Evolutionary conservation across 64 coral and sea anemone species (phyloP).

Genomic region (Montipora efflorescens): DNA sequence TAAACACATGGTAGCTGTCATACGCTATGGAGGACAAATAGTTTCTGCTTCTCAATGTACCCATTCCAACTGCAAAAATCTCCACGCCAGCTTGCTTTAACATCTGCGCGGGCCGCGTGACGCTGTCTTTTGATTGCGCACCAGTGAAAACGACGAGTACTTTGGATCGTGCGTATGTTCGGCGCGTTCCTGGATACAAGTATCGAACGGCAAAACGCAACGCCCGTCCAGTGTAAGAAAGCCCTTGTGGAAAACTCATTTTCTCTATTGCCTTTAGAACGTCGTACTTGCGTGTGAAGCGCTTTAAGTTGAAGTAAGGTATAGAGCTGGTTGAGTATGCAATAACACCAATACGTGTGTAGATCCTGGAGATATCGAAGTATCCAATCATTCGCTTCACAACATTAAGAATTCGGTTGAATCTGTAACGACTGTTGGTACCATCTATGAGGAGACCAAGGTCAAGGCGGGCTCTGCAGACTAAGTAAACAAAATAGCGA

Average conservation of each 20-base stretch:
- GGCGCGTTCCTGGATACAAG: constrained; percentile 48
- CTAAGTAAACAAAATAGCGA: constrained; percentile 25
- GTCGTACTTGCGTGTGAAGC: constrained; percentile 3
- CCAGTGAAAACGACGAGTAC: constrained; percentile 60
- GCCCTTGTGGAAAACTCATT: constrained; percentile 40
- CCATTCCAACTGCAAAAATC: constrained; percentile 68
- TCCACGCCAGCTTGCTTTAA: constrained; percentile 47
- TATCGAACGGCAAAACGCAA: constrained; percentile 41
- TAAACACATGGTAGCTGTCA: constrained; percentile 69
- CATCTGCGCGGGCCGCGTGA: constrained; percentile 36
- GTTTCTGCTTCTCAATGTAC: constrained; percentile 18
- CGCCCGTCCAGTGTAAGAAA: constrained; percentile 67
- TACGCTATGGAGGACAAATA: constrained; percentile 61
- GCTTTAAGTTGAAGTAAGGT: constrained; percentile 48
- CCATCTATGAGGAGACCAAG: constrained; percentile 86
- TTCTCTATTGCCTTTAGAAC: constrained; percentile 42
- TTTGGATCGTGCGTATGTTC: constrained; percentile 32
- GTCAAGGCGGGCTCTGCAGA: constrained; percentile 75
- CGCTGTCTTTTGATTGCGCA: constrained; percentile 41
- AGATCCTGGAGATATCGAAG: constrained; percentile 71
- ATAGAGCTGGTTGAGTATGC: constrained; percentile 59
- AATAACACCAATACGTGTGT: constrained; percentile 79
- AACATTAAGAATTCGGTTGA: constrained; percentile 76
- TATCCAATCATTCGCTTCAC: constrained; percentile 70
- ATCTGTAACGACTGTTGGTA: constrained; percentile 75